phyloP scores from a whole-genome alignment of 2,888 invertebrate species.

The Synergus itoensis region DNA sequence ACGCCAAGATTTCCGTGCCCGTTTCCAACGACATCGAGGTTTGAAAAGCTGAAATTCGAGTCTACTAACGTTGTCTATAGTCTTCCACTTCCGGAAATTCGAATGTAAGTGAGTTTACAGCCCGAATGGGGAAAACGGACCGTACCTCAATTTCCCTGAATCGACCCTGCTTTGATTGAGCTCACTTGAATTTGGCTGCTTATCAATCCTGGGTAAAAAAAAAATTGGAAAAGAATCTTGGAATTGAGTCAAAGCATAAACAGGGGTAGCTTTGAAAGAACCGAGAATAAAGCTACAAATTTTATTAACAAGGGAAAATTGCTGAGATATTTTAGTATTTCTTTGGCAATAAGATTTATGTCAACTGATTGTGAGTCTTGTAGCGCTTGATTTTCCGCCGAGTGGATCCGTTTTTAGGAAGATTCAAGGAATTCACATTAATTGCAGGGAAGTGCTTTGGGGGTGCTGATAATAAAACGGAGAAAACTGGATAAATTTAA shows the following conservation, averaged over 20 bases:
- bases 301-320: too few relatives aligned
- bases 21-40: conserved; percentile 8
- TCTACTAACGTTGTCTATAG: conserved; percentile 18
- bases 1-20: conserved; percentile 41
- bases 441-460: not conserved
- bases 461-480: not conserved
- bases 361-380: not conserved
- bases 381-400: too few relatives aligned
- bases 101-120: conserved; percentile 41
- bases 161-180: not conserved
- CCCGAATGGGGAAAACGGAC: conserved; percentile 42
- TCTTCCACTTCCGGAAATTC: conserved; percentile 44
- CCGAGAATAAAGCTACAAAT: too few relatives aligned
- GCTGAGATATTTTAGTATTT: too few relatives aligned
- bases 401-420: not conserved
- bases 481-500: not conserved
- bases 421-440: not conserved
- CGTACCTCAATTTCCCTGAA: conserved; percentile 44
- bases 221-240: not conserved
- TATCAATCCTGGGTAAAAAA: conserved; percentile 9
- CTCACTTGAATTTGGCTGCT: conserved; percentile 33
- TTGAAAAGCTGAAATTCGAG: not conserved
- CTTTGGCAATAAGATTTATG: too few relatives aligned
- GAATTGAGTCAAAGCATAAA: conserved; percentile 1
- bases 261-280: too few relatives aligned